Evolutionary conservation across 2,797 vertebrate genomes (phyloP), one percentile per base, ranked within the genome.

Genomic region (Acropternis orthonyx): DNA sequence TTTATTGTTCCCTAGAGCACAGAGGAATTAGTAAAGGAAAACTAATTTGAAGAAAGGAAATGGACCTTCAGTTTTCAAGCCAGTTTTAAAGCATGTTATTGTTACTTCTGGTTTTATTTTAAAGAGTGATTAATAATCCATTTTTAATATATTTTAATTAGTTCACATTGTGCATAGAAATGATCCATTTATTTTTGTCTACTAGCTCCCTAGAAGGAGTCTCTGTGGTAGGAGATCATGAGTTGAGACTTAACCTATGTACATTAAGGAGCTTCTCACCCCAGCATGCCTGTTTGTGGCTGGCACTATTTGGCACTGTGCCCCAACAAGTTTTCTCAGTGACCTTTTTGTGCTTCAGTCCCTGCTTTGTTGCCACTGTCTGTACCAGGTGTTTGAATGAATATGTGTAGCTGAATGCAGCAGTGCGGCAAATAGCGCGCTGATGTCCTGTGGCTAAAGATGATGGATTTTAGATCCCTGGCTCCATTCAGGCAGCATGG

Each of bases 381-480:
- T 93, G 93, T 49, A 58, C 46, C 74, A 81, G 89, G 92, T 92
- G 86, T 78, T 83, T 12, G 62, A 58, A n/a, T 12, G 56, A 80
- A 10, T 1, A 3, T 12, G 26, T 0, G 0, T 85, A 89, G 86
- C 94, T 90, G 78, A 83, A 75, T 46, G 96, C 94, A 94, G 24
- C 8, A 2, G 83, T 79, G 95, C 73, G 51, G 94, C 94, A 95
- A 97, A 97, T 93, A 95, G 89, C 16, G 5, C 21, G 6, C 68
- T 83, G 85, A 75, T 81, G 88, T 96, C 96, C 95, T 48, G 86
- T 93, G 95, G 94, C 95, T 97, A 72, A 72, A 93, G 89, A 93
- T 95, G 97, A 97, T 97, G 95, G 80, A 96, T 97, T 97, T 97
- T 30, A 86, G 56, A 95, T 95, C 78, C 77, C 59, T 36, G 20